Percentiles rank a stretch among this genome's conserved stretches.
phyloP scores from a whole-genome alignment of 2,888 invertebrate species.

The Chrysomela aeneicollis region DNA sequence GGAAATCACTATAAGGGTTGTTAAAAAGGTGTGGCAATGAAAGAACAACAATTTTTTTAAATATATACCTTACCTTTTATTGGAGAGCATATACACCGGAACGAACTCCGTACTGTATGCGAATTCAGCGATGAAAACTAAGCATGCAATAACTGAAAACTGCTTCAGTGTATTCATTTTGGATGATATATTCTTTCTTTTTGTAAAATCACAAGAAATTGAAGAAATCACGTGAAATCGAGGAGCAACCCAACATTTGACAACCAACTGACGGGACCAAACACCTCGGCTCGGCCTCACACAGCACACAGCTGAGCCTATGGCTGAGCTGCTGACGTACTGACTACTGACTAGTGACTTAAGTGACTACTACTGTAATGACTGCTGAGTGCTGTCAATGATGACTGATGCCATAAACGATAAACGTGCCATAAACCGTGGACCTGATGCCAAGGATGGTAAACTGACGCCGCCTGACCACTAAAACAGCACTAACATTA shows the following conservation, averaged over 20 bases:
- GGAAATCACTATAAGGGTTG: background rate
- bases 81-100: constrained; percentile 59
- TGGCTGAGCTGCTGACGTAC: no score
- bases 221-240: constrained; percentile 50
- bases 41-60: constrained; percentile 23
- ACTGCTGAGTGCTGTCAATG: no score
- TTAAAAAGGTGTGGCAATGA: constrained; percentile 42
- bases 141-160: constrained; percentile 25
- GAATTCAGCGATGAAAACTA: constrained; percentile 36
- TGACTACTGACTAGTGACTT: no score
- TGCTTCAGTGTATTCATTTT: constrained; percentile 34
- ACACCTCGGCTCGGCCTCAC: no score
- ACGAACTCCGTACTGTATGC: constrained; percentile 54
- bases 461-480: no score
- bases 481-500: no score
- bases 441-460: no score
- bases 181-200: constrained; percentile 20
- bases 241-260: constrained; percentile 47
- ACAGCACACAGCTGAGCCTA: no score
- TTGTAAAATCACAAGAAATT: constrained; percentile 34
- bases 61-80: constrained; percentile 51
- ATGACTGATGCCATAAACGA: no score
- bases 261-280: constrained; percentile 42
- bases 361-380: no score
- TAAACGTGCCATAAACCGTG: no score